A percentile compares a stretch with the other conserved stretches of the same genome.
phyloP scores from a whole-genome alignment of 2,888 invertebrate species.

The Aspidapion aeneum region DNA sequence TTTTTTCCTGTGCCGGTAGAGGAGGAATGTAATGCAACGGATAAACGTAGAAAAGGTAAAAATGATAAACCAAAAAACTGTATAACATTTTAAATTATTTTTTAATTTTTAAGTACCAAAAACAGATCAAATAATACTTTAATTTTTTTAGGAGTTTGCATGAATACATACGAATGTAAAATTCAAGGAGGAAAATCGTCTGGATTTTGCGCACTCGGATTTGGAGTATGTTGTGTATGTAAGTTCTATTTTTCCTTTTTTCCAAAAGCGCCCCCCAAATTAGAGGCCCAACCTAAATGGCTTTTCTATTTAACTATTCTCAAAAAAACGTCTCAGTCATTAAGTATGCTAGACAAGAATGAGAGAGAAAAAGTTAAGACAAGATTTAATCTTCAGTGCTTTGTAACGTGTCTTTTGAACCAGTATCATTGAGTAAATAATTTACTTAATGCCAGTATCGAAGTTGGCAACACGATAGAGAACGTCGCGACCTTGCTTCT shows the following conservation, averaged over 20 bases:
- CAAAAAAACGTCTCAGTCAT: too few relatives aligned
- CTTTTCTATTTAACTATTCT: too few relatives aligned
- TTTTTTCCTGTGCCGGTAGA: slow-evolving; percentile 82
- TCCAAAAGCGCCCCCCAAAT: not conserved
- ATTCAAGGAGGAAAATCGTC: slow-evolving; percentile 67
- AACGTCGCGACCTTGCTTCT: too few relatives aligned
- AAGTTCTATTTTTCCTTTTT: too few relatives aligned
- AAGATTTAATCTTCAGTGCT: too few relatives aligned
- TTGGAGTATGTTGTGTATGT: slow-evolving; percentile 86
- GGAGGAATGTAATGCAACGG: slow-evolving; percentile 71
- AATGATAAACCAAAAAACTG: not conserved
- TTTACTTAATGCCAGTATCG: too few relatives aligned
- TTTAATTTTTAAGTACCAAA: not conserved
- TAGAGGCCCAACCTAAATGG: too few relatives aligned
- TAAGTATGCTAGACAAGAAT: too few relatives aligned
- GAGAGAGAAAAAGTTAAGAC: too few relatives aligned
- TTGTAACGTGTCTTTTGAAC: too few relatives aligned
- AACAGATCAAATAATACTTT: slow-evolving; percentile 5
- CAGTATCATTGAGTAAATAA: too few relatives aligned
- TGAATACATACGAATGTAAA: slow-evolving; percentile 81
- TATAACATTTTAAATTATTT: not conserved
- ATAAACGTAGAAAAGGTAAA: slow-evolving; percentile 59
- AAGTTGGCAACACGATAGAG: too few relatives aligned
- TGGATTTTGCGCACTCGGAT: slow-evolving; percentile 78
- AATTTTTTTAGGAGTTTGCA: slow-evolving; percentile 62